A percentile compares a stretch with the other conserved stretches of the same genome.
These are phyloP conservation scores for Diadumene lineata DNA, from an alignment of 92 coral and sea anemone genomes.

Conservation along the genomic window DNA sequence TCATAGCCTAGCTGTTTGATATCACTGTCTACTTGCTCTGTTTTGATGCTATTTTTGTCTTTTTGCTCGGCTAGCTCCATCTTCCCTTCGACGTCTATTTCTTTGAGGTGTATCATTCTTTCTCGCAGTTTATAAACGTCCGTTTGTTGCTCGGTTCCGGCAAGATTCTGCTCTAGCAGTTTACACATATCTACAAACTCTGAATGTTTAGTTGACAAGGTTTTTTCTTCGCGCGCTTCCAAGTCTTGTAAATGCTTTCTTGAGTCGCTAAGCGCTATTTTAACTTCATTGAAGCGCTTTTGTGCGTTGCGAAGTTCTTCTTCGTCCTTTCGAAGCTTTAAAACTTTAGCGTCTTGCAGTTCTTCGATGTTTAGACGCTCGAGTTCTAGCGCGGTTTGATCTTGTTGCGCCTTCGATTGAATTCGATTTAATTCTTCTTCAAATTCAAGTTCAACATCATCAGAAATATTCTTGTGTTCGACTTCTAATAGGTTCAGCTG, in stretches of 20 bases:
- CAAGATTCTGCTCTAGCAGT: constrained; percentile 60
- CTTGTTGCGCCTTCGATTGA: constrained; percentile 45
- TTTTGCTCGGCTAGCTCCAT: constrained; percentile 70
- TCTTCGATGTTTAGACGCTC: constrained; percentile 65
- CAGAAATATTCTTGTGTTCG: constrained; percentile 59
- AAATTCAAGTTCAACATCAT: constrained; percentile 62
- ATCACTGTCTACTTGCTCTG: constrained; percentile 48
- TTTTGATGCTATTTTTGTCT: constrained; percentile 49
- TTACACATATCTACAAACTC: constrained; percentile 65
- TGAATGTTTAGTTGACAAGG: constrained; percentile 53
- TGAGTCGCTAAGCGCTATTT: constrained; percentile 60
- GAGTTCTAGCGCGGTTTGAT: constrained; percentile 64
- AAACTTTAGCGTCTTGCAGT: constrained; percentile 61
- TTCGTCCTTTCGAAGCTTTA: constrained; percentile 70
- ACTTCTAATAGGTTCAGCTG: constrained; percentile 52
- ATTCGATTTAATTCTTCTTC: constrained; percentile 51
- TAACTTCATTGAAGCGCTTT: constrained; percentile 64
- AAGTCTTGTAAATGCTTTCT: constrained; percentile 64
- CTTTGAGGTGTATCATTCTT: constrained; percentile 71
- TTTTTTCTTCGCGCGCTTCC: constrained; percentile 57
- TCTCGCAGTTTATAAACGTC: constrained; percentile 65
- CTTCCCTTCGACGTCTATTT: constrained; percentile 81
- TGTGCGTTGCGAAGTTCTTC: constrained; percentile 73
- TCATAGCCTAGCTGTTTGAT: constrained; percentile 57
- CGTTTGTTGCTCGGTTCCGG: constrained; percentile 56